Conservation (phyloP, 1,140 invertebrate species). For the Pogonomyrmex barbatus region DNA sequence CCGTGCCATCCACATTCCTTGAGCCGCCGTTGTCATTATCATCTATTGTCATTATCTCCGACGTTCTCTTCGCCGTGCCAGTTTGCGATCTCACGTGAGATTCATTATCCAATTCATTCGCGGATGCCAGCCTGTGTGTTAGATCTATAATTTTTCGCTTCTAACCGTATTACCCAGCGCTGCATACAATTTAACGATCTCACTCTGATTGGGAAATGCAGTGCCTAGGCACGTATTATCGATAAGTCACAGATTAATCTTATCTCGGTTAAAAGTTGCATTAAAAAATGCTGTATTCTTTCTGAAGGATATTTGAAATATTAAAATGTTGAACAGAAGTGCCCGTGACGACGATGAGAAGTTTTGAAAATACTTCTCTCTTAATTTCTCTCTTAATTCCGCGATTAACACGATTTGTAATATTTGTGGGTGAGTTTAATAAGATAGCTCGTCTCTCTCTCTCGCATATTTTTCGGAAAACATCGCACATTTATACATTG, state of each 20-base stretch:
- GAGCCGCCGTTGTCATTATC: slow-evolving; percentile 52
- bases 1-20: slow-evolving; percentile 54
- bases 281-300: not conserved
- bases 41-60: slow-evolving; percentile 65
- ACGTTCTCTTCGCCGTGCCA: slow-evolving; percentile 43
- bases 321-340: too few relatives aligned
- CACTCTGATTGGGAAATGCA: not conserved
- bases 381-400: not conserved
- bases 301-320: not conserved
- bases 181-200: slow-evolving; percentile 15
- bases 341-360: not conserved
- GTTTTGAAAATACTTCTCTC: not conserved
- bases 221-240: not conserved
- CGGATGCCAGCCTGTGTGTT: not conserved
- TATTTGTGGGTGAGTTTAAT: too few relatives aligned
- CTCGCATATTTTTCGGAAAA: not conserved
- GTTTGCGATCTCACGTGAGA: slow-evolving; percentile 65
- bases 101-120: slow-evolving; percentile 69
- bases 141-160: slow-evolving; percentile 52
- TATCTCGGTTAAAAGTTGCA: not conserved
- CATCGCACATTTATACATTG: not conserved
- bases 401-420: too few relatives aligned
- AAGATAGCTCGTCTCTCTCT: too few relatives aligned
- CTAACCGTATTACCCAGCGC: not conserved
- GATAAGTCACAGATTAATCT: not conserved